Evolutionary conservation across 64 coral and sea anemone genomes (phyloP), one percentile per base, ranked within the genome.

Genomic region (Porites australiensis): DNA sequence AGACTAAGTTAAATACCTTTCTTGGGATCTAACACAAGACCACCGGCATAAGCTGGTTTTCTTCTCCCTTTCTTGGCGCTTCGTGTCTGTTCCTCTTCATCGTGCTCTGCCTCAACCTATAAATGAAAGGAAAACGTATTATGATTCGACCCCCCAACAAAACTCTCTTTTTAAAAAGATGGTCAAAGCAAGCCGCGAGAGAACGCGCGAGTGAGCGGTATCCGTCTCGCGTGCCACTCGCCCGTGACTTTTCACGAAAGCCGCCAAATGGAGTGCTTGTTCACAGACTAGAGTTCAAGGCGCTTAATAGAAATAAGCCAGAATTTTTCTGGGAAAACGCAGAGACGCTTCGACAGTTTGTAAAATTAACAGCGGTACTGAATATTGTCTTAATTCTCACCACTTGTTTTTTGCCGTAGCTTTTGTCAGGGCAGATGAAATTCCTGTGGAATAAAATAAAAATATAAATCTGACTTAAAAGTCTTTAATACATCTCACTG

Each of bases 1-100:
- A 57, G 12, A 57, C 12, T 7, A 57, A 7, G 54, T 5, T 57
- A 83, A 22, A 74, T 74, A 98, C 98, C 98, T 96, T 96, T 99
- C 71, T 99, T 99, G 13, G 98, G 98, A 50, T 99, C 98, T 3
- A 99, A 77, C 3, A 99, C 98, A 83, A 99, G 87, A 58, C 98
- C 98, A 44, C 98, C 98, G 18, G 94, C 94, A 64, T 99, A 99
- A 0, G 98, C 98, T 15, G 98, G 98, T 43, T 99, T 99, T 50
- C 79, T 90, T 59, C 98, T 86, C 52, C 98, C 94, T 92, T 99
- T 99, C 49, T 95, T 93, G 16, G 87, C 89, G 50, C 15, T 92
- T 8, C 72, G 79, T 2, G 89, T 55, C 45, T 93, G 85, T 23
- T 94, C 94, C 0, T 96, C 91, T 13, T 93, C 88, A 46, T 93